A percentile compares a stretch with the other conserved stretches of the same genome.
These are phyloP conservation scores for Leiothrix lutea DNA, from an alignment of 2,113 vertebrate genomes.

Conservation along the genomic window DNA sequence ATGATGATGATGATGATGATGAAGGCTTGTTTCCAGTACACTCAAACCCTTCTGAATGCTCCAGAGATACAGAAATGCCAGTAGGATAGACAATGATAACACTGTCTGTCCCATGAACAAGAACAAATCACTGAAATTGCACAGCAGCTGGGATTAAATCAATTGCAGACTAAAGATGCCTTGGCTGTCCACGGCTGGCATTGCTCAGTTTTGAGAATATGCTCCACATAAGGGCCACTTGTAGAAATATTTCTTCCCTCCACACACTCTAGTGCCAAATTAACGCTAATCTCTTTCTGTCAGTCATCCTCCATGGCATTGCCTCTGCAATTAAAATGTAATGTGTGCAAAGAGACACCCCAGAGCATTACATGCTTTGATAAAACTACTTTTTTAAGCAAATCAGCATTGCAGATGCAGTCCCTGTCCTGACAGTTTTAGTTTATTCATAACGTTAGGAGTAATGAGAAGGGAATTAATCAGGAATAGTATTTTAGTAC, in stretches of 20 bases:
- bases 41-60: neutral
- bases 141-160: neutral
- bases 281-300: neutral
- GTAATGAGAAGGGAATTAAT: slow-evolving; percentile 13
- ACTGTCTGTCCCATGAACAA: neutral
- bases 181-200: neutral
- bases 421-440: neutral
- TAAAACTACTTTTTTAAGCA: neutral
- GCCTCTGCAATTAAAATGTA: slow-evolving; percentile 9
- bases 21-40: neutral
- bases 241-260: neutral
- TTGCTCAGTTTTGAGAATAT: neutral
- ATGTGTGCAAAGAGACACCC: neutral
- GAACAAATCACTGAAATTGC: neutral
- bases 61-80: neutral
- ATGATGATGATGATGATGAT: neutral
- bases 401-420: slow-evolving; percentile 3
- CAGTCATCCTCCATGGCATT: neutral
- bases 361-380: fast-evolving
- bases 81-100: neutral
- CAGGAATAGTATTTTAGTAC: slow-evolving; percentile 12
- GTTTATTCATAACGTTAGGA: neutral
- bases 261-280: neutral
- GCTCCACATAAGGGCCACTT: neutral
- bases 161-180: neutral